Evolutionary conservation across 2,888 invertebrate species (phyloP), one percentile per base, ranked within the genome.

Genomic region (Harpalus rubripes): DNA sequence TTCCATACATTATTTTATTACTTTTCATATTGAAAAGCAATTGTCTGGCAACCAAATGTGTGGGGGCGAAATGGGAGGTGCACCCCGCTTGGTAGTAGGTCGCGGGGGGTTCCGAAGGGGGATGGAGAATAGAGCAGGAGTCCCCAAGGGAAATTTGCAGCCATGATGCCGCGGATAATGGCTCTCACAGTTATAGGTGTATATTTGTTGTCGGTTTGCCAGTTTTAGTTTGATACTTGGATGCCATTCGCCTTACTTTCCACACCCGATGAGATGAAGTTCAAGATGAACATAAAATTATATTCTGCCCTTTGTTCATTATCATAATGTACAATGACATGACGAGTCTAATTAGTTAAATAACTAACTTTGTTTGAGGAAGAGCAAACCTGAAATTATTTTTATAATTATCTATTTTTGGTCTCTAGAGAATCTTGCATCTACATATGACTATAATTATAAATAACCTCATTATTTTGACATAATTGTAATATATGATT

Each of bases 131-230:
- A 32, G 68, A 41, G 44, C 72, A 44, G 72, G 44, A 74, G 41
- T 44, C 72, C 90, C 89, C 90, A 87, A 89, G 90, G 90, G 90
- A 90, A 90, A 90, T 90, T 90, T 89, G 88, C 89, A 89, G 89
- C 88, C 84, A 89, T 89, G 90, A 90, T 89, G 88, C 89, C 89
- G 88, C 88, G 65, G 89, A 90, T 90, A 90, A 89, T 89, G 88
- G 88, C 88, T 88, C 89, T 89, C 89, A 89, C 89, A 89, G 89
- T 89, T 90, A 89, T 89, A 88, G 88, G 88, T 88, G 88, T 88
- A 89, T 88, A 88, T 88, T 89, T 88, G 88, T 88, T 88, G 88
- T 88, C 87, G 86, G 84, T 86, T 87, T 86, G 82, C 85, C 86
- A 81, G 85, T 85, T 85, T 86, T 86, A 83, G 74, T 68, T 83